phyloP scores from a whole-genome alignment of 2,888 invertebrate genomes.

The Antitype chi region DNA sequence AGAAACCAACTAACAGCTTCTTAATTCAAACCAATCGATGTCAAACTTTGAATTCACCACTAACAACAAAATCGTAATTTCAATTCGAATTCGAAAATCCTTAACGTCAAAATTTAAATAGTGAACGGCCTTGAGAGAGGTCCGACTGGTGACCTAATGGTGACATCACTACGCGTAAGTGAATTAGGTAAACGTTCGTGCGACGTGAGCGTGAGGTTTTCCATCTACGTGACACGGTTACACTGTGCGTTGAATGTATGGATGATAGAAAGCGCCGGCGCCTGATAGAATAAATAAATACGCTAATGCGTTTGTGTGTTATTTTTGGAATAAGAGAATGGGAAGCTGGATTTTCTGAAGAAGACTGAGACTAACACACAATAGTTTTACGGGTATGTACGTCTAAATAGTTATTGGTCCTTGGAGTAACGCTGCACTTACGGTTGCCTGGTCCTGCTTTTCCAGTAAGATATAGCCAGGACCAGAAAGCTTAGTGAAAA shows the following conservation, averaged over 20 bases:
- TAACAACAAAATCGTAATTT: constrained; percentile 31
- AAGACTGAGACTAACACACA: not conserved
- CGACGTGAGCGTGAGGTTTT: constrained; percentile 46
- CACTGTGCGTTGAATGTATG: constrained; percentile 31
- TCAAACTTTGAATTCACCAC: constrained; percentile 20
- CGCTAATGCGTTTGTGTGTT: constrained; percentile 38
- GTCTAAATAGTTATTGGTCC: not conserved
- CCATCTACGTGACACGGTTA: constrained; percentile 57
- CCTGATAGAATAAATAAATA: constrained; percentile 49
- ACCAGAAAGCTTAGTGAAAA: not conserved
- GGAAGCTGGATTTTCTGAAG: not conserved
- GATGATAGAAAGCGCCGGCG: constrained; percentile 61
- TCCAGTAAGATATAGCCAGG: too few relatives aligned
- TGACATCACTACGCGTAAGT: constrained; percentile 71
- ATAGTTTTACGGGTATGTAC: not conserved
- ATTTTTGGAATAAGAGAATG: constrained; percentile 30
- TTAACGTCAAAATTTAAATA: constrained; percentile 60
- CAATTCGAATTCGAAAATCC: constrained; percentile 40
- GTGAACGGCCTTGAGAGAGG: constrained; percentile 66
- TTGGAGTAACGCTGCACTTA: not conserved
- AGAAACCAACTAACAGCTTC: constrained; percentile 2
- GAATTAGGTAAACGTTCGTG: constrained; percentile 67
- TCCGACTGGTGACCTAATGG: constrained; percentile 66
- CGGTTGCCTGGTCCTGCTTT: not conserved
- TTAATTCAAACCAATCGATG: constrained; percentile 8